These are phyloP conservation scores for Leptocoma aspasia DNA, from an alignment of 2,113 vertebrate species.

Conservation along the genomic window DNA sequence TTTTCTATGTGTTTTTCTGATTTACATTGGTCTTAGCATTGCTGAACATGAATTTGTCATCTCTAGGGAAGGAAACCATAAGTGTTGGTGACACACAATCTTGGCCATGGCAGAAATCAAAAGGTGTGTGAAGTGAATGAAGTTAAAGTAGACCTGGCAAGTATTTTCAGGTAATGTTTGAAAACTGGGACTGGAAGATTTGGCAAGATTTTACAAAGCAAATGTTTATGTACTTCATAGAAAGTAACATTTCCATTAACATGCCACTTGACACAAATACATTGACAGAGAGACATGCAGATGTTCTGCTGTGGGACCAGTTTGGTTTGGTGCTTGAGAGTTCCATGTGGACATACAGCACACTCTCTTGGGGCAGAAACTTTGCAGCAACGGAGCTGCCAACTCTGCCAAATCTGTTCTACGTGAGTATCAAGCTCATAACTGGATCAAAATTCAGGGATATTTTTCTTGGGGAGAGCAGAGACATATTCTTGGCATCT, in stretches of 20 bases:
- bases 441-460: conserved; percentile 31
- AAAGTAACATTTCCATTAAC: not conserved
- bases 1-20: not conserved
- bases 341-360: not conserved
- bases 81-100: not conserved
- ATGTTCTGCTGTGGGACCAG: not conserved
- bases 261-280: not conserved
- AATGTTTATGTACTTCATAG: not conserved
- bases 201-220: not conserved
- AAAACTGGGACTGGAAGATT: not conserved
- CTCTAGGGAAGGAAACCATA: not conserved
- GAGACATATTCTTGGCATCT: conserved; percentile 39
- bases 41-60: not conserved
- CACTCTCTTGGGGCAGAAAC: not conserved
- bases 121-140: not conserved
- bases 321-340: not conserved
- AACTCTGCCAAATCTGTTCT: not conserved
- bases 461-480: conserved; percentile 32
- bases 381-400: not conserved
- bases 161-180: not conserved
- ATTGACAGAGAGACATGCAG: not conserved
- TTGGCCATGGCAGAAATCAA: not conserved
- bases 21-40: not conserved
- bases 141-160: not conserved
- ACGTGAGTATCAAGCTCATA: not conserved